Evolutionary conservation across 2,113 vertebrate genomes (phyloP).

Genomic region (Taxidea taxus): DNA sequence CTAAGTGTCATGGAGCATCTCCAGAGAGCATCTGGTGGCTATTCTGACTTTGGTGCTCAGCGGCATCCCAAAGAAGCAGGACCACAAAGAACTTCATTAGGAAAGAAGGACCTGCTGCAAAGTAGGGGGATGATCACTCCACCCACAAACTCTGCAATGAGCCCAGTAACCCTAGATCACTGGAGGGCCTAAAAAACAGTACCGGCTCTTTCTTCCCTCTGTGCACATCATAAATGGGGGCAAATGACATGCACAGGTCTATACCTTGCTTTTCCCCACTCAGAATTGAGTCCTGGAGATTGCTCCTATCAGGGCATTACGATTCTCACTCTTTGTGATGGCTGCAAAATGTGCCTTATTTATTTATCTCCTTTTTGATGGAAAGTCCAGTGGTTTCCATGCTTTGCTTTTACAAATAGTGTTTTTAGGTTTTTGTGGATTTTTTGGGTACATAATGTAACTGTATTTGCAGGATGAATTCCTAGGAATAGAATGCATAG

Average conservation of each 20-base stretch:
- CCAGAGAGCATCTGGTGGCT: not conserved
- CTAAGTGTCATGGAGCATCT: not conserved
- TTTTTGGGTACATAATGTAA: not conserved
- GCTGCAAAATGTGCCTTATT: not conserved
- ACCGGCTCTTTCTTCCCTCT: too few relatives aligned
- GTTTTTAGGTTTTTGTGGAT: not conserved
- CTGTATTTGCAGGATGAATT: not conserved
- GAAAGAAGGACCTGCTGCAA: not conserved
- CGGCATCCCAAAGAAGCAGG: not conserved
- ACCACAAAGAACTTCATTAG: not conserved
- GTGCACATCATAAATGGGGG: accelerated
- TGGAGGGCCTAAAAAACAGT: not conserved
- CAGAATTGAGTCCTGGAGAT: not conserved
- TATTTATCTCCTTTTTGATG: not conserved
- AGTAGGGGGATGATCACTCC: not conserved
- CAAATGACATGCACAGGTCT: not conserved
- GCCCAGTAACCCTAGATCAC: not conserved
- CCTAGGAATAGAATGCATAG: not conserved
- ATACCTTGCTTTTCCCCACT: not conserved
- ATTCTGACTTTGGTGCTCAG: not conserved
- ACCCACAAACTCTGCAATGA: not conserved
- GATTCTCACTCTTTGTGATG: not conserved
- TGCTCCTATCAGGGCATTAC: too few relatives aligned
- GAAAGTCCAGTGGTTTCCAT: not conserved
- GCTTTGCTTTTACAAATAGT: not conserved